phyloP scores from a whole-genome alignment of 2,113 vertebrate species.

The Ptyas mucosa region DNA sequence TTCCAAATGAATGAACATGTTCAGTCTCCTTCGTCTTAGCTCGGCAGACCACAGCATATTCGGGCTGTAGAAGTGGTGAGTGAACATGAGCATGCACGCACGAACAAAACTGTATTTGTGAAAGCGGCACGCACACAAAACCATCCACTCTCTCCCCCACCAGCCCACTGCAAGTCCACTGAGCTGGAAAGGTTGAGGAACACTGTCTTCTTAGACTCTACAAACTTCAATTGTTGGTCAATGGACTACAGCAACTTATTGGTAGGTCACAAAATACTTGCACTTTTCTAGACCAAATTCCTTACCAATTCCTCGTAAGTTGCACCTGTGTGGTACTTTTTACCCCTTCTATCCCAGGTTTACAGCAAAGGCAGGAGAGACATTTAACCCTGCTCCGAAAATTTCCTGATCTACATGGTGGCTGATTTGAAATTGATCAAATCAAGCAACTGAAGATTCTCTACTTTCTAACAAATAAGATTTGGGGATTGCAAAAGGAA shows the following conservation, averaged over 20 bases:
- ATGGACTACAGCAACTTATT: neutral
- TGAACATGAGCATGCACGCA: no score
- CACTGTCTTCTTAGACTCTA: neutral
- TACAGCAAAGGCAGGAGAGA: neutral
- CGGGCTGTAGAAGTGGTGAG: no score
- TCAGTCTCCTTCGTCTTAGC: no score
- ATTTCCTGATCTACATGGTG: neutral
- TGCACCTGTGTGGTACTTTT: neutral
- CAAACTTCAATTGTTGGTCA: neutral
- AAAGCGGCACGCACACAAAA: no score
- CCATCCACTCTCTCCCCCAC: no score
- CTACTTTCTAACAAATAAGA: neutral
- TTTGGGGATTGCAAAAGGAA: neutral
- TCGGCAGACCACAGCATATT: no score
- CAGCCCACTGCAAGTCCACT: no score
- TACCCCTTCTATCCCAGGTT: neutral
- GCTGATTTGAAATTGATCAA: neutral
- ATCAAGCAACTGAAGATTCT: neutral
- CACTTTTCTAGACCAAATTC: neutral
- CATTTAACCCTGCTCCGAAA: neutral
- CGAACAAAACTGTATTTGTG: no score
- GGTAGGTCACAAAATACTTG: neutral
- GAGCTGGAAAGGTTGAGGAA: no score
- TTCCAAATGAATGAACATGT: no score
- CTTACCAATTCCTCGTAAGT: neutral